Conservation (phyloP, 2,113 vertebrate species). For the Cololabis saira region DNA sequence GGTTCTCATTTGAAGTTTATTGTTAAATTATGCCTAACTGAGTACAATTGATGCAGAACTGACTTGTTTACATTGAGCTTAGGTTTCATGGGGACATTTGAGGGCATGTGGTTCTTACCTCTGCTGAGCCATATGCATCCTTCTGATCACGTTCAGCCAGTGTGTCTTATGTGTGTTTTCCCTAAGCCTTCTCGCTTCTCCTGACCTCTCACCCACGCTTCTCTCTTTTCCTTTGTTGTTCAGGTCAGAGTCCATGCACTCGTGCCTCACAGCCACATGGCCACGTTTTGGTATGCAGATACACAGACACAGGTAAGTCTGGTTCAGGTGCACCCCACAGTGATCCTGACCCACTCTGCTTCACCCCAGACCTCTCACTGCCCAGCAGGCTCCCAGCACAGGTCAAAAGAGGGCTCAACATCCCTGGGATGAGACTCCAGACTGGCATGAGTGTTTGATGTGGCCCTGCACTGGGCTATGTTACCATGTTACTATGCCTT, state of each 20-base stretch:
- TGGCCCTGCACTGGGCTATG: conserved; percentile 69
- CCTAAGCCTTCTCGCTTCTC: conserved; percentile 58
- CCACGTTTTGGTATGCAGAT: conserved; percentile 71
- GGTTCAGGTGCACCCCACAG: conserved; percentile 71
- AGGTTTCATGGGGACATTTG: conserved; percentile 55
- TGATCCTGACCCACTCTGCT: conserved; percentile 57
- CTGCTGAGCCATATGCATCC: conserved; percentile 60
- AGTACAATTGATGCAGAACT: conserved; percentile 1
- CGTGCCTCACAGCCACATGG: conserved; percentile 58
- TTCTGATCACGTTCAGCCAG: conserved; percentile 72
- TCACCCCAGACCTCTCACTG: conserved; percentile 64
- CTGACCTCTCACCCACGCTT: conserved; percentile 75
- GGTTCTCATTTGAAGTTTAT: conserved; percentile 16
- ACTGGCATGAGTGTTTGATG: conserved; percentile 83
- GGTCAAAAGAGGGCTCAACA: conserved; percentile 75
- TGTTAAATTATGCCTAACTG: conserved; percentile 13
- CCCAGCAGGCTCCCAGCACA: conserved; percentile 73
- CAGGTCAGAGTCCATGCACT: conserved; percentile 74
- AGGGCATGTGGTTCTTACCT: conserved; percentile 69
- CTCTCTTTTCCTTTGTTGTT: conserved; percentile 77
- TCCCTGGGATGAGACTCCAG: conserved; percentile 78
- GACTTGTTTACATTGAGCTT: conserved; percentile 51
- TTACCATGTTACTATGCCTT: conserved; percentile 84
- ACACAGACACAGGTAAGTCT: conserved; percentile 76
- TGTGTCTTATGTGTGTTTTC: conserved; percentile 70